Conservation (phyloP, 92 coral and sea anemone genomes). For the Porites lobata region DNA sequence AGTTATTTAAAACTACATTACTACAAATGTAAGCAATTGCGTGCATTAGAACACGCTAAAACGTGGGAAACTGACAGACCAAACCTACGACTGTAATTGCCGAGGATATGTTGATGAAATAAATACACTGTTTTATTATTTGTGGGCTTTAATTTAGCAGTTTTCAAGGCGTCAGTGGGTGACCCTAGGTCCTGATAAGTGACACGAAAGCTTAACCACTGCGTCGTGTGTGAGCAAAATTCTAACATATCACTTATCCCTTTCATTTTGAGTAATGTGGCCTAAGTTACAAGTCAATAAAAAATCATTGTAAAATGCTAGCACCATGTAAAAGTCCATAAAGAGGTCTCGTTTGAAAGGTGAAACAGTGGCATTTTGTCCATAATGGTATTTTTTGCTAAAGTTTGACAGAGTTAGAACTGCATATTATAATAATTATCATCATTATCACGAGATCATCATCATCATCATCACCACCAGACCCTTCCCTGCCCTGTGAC, state of each 20-base stretch:
- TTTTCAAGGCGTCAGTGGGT: constrained; percentile 17
- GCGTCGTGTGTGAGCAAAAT: constrained; percentile 17
- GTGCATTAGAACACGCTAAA: neutral
- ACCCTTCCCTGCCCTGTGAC: too few species aligned
- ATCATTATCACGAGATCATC: too few species aligned
- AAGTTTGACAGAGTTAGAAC: too few species aligned
- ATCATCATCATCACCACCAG: too few species aligned
- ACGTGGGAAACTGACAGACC: neutral
- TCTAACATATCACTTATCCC: neutral
- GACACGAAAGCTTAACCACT: neutral
- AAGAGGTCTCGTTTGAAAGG: too few species aligned
- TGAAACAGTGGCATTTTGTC: too few species aligned
- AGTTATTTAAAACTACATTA: neutral
- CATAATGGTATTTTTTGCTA: too few species aligned
- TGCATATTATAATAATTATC: too few species aligned
- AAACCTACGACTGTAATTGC: neutral
- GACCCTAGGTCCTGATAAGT: neutral
- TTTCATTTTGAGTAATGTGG: neutral
- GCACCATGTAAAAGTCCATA: too few species aligned
- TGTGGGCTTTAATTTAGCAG: constrained; percentile 18
- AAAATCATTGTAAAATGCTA: too few species aligned
- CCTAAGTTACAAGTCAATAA: too few species aligned
- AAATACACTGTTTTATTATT: neutral
- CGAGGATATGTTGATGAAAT: constrained; percentile 9
- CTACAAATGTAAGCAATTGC: neutral